Base-by-base conservation (phyloP, 1,140 invertebrate genomes). In the Ceratitis capitata region DNA sequence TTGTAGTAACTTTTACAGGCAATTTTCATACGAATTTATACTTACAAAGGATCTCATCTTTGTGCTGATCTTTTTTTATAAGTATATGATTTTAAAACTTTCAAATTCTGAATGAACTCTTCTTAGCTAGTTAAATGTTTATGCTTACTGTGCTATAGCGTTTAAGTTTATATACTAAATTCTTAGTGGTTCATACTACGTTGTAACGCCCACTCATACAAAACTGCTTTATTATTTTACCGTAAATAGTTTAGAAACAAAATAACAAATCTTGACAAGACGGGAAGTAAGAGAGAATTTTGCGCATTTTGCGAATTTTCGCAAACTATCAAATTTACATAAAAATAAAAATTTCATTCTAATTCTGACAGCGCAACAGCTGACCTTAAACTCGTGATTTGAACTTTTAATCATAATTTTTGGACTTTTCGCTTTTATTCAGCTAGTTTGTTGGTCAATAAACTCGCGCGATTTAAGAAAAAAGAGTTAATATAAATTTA, bases 31-130 rank as follows among this genome's bases (percentile, higher is more conserved):
- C 9, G 16, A 69, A 69, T 7, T 39, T 42, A 64, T 78, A 47
- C 69, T 78, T 78, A 78, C 69, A 78, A 78, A 78, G 69, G 69
- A 78, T 47, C 69, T 78, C 69, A 78, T 78, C 39, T 78, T 78
- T 1, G 1, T 12, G 19, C 19, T 45, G 14, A n/a, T 32, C 26
- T 35, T 19, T n/a, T 69, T 69, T n/a, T 3, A 12, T 61, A 39
- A 39, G 10, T 47, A 42, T 74, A 23, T 61, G 3, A 2, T 10
- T n/a, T n/a, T n/a, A n/a, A n/a, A n/a, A n/a, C n/a, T n/a, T n/a
- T 35, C 16, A 69, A 61, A 29, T 26, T 61, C 29, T 61, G 26
- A 26, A 61, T 69, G 12, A 69, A 39, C 9, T 35, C 61, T 39
- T 39, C n/a, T 42, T 23, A 10, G 69, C 45, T 78, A 78, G 39